Evolutionary conservation across 2,797 vertebrate species (phyloP).

Genomic region (Anniella stebbinsi): DNA sequence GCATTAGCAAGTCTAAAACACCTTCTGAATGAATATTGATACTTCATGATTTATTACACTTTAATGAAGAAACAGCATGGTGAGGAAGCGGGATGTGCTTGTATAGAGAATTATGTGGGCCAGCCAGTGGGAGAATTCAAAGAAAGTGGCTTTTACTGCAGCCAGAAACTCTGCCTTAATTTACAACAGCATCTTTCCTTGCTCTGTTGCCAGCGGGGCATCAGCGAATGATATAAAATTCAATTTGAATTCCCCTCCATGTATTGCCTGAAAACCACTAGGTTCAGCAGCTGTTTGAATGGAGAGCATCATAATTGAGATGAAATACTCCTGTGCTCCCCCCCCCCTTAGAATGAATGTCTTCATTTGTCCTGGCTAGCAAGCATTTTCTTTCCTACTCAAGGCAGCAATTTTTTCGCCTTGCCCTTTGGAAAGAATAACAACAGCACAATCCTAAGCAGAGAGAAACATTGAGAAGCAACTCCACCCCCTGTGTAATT

Average conservation of each 20-base stretch:
- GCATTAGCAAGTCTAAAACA: not conserved
- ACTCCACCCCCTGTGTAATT: accelerated
- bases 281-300: constrained; percentile 35
- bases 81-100: accelerated
- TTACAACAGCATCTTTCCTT: accelerated
- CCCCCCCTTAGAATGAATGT: not conserved
- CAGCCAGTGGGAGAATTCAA: not conserved
- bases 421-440: not conserved
- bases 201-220: not conserved
- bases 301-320: constrained; percentile 35
- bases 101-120: no score
- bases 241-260: constrained; percentile 48
- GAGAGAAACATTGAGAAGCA: not conserved
- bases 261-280: constrained; percentile 37
- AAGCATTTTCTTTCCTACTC: constrained; percentile 18
- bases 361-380: constrained; percentile 33
- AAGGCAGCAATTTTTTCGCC: not conserved
- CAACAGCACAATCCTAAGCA: not conserved
- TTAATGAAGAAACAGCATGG: not conserved
- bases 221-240: not conserved
- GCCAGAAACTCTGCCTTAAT: not conserved
- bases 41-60: not conserved
- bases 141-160: accelerated
- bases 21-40: not conserved
- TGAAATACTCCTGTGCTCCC: constrained; percentile 31